These are phyloP conservation scores for Macrophya annulata DNA, from an alignment of 2,888 invertebrate genomes.

Conservation along the genomic window DNA sequence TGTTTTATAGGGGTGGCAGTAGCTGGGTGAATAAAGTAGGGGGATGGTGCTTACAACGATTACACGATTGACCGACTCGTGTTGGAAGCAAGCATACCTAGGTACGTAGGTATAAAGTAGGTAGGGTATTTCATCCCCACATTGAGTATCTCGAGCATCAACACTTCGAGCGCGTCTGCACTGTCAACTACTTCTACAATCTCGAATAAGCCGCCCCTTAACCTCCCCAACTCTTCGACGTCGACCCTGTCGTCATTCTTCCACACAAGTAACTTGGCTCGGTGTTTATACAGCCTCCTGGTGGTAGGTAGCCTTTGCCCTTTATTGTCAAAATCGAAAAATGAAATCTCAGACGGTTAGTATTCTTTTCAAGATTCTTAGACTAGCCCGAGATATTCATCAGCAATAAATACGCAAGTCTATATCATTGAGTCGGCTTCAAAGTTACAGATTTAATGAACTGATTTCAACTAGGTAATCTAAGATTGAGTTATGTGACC, in stretches of 20 bases:
- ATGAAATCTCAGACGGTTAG: not conserved
- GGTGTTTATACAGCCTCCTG: conserved; percentile 8
- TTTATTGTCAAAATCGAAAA: conserved; percentile 18
- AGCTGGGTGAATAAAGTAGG: not conserved
- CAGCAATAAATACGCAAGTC: not conserved
- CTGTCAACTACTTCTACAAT: not conserved
- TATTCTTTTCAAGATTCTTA: not conserved
- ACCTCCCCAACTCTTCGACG: not conserved
- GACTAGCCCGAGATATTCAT: not conserved
- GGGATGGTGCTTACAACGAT: conserved; percentile 48
- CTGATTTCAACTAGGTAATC: not conserved
- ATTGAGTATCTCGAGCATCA: conserved; percentile 26
- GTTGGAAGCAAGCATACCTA: conserved; percentile 9
- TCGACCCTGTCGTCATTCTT: conserved; percentile 40
- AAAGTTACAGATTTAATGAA: not conserved
- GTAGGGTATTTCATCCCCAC: not conserved
- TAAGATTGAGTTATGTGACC: conserved; percentile 2
- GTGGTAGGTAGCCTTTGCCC: not conserved
- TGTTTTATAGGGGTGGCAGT: conserved; percentile 2
- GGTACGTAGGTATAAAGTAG: conserved; percentile 9
- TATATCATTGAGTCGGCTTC: not conserved
- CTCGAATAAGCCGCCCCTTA: not conserved
- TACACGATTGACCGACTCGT: conserved; percentile 45
- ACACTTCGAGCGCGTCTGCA: not conserved
- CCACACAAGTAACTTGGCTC: conserved; percentile 21